These are phyloP conservation scores for Caenorhabditis auriculariae DNA, from an alignment of 2,888 invertebrate species.

Conservation along the genomic window DNA sequence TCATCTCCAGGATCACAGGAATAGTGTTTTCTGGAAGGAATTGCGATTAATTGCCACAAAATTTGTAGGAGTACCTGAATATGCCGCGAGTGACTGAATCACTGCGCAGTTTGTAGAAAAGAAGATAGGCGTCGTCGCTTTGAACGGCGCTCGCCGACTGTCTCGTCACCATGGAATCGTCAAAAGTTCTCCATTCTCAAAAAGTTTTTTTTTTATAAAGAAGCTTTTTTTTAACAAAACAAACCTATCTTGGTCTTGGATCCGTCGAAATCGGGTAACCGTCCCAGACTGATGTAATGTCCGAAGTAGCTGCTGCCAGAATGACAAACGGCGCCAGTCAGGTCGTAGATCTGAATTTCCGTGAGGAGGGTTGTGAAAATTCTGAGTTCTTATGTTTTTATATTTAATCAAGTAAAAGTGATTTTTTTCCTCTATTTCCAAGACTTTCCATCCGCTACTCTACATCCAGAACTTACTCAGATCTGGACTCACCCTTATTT, in stretches of 20 bases:
- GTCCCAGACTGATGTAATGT: conserved; percentile 68
- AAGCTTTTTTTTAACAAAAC: neutral
- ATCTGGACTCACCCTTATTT: too few relatives aligned
- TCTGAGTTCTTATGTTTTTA: too few relatives aligned
- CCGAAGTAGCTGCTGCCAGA: conserved; percentile 64
- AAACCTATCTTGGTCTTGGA: conserved; percentile 65
- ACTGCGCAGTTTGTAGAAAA: conserved; percentile 62
- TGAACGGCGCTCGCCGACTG: conserved; percentile 45
- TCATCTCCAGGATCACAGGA: conserved; percentile 22
- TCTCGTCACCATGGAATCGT: conserved; percentile 63
- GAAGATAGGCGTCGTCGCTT: conserved; percentile 63
- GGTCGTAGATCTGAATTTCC: conserved; percentile 65
- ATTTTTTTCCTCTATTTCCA: too few relatives aligned
- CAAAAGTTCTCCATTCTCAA: conserved; percentile 63
- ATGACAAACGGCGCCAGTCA: conserved; percentile 68
- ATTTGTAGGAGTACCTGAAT: too few relatives aligned
- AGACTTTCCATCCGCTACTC: too few relatives aligned
- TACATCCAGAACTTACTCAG: too few relatives aligned
- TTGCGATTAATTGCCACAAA: too few relatives aligned
- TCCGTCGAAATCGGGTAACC: conserved; percentile 63
- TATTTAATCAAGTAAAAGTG: too few relatives aligned
- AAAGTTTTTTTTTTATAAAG: neutral
- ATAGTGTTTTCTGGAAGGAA: conserved; percentile 21
- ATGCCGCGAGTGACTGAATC: conserved; percentile 21
- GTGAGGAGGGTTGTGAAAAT: too few relatives aligned